Percentiles rank a stretch among this genome's conserved stretches.
phyloP scores from a whole-genome alignment of 2,113 vertebrate species.

The Pristiophorus japonicus region DNA sequence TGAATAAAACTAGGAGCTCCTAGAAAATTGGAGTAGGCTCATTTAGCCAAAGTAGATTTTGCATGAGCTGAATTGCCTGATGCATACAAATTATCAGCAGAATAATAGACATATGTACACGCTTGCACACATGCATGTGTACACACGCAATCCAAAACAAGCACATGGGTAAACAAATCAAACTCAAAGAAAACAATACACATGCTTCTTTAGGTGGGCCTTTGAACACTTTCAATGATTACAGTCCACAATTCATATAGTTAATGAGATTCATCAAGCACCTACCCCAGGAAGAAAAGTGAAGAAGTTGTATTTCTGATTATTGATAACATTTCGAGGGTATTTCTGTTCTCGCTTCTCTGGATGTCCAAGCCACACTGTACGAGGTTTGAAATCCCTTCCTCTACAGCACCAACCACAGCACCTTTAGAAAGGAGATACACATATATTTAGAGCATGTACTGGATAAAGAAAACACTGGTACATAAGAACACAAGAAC shows the following conservation, averaged over 20 bases:
- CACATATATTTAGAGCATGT: background rate
- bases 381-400: slow-evolving; percentile 84
- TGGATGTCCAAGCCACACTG: slow-evolving; percentile 91
- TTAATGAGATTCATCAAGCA: background rate
- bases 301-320: slow-evolving; percentile 98
- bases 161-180: background rate
- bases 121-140: background rate
- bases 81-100: background rate
- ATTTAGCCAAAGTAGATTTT: background rate
- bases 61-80: background rate
- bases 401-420: slow-evolving; percentile 89
- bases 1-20: background rate
- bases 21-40: background rate
- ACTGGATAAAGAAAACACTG: background rate
- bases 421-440: slow-evolving; percentile 60
- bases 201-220: background rate
- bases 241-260: background rate
- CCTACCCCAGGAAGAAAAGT: slow-evolving; percentile 89
- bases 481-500: too few species aligned
- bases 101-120: background rate
- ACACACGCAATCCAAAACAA: background rate
- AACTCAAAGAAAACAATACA: background rate
- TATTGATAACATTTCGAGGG: slow-evolving; percentile 96
- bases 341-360: slow-evolving; percentile 95
- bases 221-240: background rate